Evolutionary conservation across 2,797 vertebrate genomes (phyloP).

Genomic region (Tiaroga cobitis): DNA sequence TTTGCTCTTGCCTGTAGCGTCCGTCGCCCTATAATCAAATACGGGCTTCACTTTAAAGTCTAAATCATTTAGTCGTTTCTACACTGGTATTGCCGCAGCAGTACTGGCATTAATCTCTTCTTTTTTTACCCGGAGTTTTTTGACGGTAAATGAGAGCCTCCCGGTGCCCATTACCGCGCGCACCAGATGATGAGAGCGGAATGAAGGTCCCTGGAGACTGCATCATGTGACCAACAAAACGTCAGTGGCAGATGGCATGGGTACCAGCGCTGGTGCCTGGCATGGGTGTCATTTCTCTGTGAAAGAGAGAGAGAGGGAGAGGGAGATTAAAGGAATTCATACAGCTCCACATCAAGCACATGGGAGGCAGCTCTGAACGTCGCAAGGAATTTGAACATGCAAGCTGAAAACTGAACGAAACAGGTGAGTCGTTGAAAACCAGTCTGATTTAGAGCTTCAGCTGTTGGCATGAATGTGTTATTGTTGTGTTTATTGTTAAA

Average conservation of each 20-base stretch:
- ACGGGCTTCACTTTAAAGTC: constrained; percentile 32
- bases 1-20: constrained; percentile 29
- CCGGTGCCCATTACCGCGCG: constrained; percentile 97
- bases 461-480: constrained; percentile 19
- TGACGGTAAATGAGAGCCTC: constrained; percentile 96
- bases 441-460: constrained; percentile 69
- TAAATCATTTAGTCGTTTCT: constrained; percentile 41
- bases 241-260: constrained; percentile 99
- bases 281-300: constrained; percentile 99
- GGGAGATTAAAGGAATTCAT: constrained; percentile 62
- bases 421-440: constrained; percentile 41
- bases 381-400: constrained; percentile 55
- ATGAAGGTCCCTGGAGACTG: constrained; percentile 93
- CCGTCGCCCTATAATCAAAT: constrained; percentile 29
- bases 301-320: constrained; percentile 77
- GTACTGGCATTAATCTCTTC: constrained; percentile 60
- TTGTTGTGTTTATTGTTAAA: not conserved
- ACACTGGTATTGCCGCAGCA: constrained; percentile 21
- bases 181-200: constrained; percentile 98
- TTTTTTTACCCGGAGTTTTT: constrained; percentile 83
- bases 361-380: constrained; percentile 55
- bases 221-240: constrained; percentile 96
- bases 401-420: constrained; percentile 68
- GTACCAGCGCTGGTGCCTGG: constrained; percentile 98
- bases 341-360: constrained; percentile 51